phyloP scores from a whole-genome alignment of 2,797 vertebrate genomes.

The Valencia hispanica region DNA sequence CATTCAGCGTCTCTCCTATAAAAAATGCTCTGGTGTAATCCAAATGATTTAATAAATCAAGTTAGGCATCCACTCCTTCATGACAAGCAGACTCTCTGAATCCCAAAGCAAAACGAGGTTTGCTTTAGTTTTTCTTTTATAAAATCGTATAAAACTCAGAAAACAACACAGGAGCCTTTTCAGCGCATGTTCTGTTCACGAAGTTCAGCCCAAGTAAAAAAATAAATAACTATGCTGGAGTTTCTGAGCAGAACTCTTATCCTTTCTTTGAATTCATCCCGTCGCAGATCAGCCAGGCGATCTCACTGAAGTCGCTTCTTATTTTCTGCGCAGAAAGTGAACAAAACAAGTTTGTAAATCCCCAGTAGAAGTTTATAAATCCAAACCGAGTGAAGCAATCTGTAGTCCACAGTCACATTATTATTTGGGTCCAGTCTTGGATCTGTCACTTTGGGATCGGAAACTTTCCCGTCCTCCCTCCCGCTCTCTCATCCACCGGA shows the following conservation, averaged over 20 bases:
- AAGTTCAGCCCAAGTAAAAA: constrained; percentile 26
- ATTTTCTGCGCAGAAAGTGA: constrained; percentile 40
- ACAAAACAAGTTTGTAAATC: constrained; percentile 41
- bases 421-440: constrained; percentile 64
- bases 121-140: constrained; percentile 16
- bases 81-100: constrained; percentile 54
- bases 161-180: background rate
- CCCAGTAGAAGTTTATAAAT: constrained; percentile 24
- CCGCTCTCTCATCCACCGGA: constrained; percentile 57
- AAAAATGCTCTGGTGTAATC: constrained; percentile 72
- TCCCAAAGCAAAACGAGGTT: constrained; percentile 44
- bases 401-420: constrained; percentile 76
- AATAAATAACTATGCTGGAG: constrained; percentile 15
- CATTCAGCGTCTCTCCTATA: constrained; percentile 72
- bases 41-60: constrained; percentile 69
- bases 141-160: constrained; percentile 1
- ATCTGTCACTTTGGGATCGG: constrained; percentile 69
- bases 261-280: constrained; percentile 65
- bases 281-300: constrained; percentile 37
- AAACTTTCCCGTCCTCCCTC: constrained; percentile 65
- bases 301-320: constrained; percentile 49
- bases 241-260: constrained; percentile 29
- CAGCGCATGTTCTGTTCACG: constrained; percentile 33
- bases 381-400: constrained; percentile 35
- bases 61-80: constrained; percentile 72